A percentile compares a stretch with the other conserved stretches of the same genome.
phyloP scores from a whole-genome alignment of 2,888 invertebrate species.

The Phlogophora meticulosa region DNA sequence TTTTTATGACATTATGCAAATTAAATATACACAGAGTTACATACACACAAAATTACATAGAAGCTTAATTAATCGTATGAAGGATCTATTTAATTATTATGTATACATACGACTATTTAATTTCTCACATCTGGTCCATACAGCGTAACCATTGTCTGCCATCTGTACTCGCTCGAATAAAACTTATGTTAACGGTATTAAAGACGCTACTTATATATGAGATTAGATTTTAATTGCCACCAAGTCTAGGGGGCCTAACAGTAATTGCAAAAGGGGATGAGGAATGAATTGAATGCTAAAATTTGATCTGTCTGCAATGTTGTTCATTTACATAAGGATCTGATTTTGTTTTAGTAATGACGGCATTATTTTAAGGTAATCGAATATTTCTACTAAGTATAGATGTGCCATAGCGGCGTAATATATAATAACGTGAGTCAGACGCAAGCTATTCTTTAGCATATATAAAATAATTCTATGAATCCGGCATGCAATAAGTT shows the following conservation, averaged over 20 bases:
- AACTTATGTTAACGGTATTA: constrained; percentile 57
- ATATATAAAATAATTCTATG: constrained; percentile 84
- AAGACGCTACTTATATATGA: constrained; percentile 51
- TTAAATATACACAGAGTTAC: constrained; percentile 72
- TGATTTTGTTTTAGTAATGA: constrained; percentile 33
- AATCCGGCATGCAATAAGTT: constrained; percentile 87
- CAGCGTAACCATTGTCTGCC: constrained; percentile 62
- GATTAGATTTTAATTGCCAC: constrained; percentile 53
- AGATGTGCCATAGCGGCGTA: constrained; percentile 72
- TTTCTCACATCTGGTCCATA: constrained; percentile 66
- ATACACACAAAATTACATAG: constrained; percentile 74
- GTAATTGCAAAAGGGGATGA: constrained; percentile 38
- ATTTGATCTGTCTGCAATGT: constrained; percentile 47
- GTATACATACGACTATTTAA: constrained; percentile 65
- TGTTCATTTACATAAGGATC: constrained; percentile 47
- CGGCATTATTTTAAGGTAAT: constrained; percentile 59
- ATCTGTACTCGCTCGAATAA: constrained; percentile 55
- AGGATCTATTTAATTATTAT: constrained; percentile 68
- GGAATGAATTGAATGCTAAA: constrained; percentile 41
- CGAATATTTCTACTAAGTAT: constrained; percentile 68
- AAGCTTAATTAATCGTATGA: constrained; percentile 71
- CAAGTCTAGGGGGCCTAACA: constrained; percentile 32
- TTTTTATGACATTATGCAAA: constrained; percentile 67
- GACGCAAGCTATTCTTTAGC: constrained; percentile 83
- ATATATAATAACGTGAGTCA: constrained; percentile 74